Base-by-base conservation (phyloP, 2,888 invertebrate species). In the Dusona sp. region DNA sequence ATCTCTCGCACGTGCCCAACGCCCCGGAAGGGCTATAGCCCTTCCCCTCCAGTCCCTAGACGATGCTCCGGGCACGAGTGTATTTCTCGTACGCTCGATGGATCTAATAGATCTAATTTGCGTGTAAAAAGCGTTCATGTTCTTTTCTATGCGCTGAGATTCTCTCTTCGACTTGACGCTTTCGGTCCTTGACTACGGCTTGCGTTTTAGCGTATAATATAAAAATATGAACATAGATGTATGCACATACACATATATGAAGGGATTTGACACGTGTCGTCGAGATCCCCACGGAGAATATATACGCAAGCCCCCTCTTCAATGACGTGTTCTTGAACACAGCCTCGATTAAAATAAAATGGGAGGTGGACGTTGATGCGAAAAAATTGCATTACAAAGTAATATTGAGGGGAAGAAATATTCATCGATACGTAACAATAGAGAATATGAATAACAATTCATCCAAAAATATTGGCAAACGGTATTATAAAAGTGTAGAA, bases 101-200 rank as follows among this genome's bases (percentile, higher is more conserved):
- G 88, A 89, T 91, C 92, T 93, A 93, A 93, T 92, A 90, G 93
- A 92, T 90, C 93, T 92, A 93, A 93, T 93, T 93, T 93, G 92
- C 92, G 90, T 92, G 91, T 92, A 92, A 90, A 93, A 93, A 92
- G 91, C 89, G 88, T 86, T 88, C 80, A 80, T 83, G 86, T 74
- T 78, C 51, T 78, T 67, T 75, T 79, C 36, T 19, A 57, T 80
- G 51, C 33, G 19, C 82, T 81, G 84, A 88, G 88, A 88, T 87
- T 85, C 87, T 74, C 86, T 65, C 79, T 48, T 48, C 73, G 70
- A 83, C 70, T 79, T 79, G 73, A 65, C 79, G 77, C 74, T 54
- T n/a, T 51, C 73, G 79, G 79, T 67, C 73, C 77, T 84, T 83
- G 84, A 88, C 81, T 84, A 67, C 79, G 79, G 48, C 72, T 48